Evolutionary conservation across 2,888 invertebrate species (phyloP).

Genomic region (Drosophila phalerata): DNA sequence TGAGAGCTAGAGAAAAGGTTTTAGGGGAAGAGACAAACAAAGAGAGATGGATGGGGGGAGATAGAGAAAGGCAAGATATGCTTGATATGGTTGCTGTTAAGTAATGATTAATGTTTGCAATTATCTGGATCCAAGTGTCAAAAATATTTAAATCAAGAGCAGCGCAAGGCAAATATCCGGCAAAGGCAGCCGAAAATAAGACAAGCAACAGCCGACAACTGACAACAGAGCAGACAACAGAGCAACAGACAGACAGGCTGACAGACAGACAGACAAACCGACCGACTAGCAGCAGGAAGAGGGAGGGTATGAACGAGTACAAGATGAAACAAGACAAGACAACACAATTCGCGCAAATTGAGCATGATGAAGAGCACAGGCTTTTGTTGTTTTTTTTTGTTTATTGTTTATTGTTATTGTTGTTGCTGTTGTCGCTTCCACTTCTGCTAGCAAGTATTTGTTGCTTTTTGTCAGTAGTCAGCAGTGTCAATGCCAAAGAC

Average conservation of each 20-base stretch:
- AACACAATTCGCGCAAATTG: slow-evolving; percentile 79
- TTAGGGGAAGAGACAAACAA: neutral
- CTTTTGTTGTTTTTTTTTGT: slow-evolving; percentile 28
- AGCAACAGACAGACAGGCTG: slow-evolving; percentile 19
- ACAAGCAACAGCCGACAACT: slow-evolving; percentile 49
- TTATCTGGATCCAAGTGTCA: slow-evolving; percentile 77
- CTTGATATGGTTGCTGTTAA: slow-evolving; percentile 57
- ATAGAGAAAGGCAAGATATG: slow-evolving; percentile 9
- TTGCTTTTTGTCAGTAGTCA: slow-evolving; percentile 42
- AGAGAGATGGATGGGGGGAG: neutral
- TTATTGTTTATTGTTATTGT: slow-evolving; percentile 24
- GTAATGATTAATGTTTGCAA: slow-evolving; percentile 78
- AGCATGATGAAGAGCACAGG: slow-evolving; percentile 76
- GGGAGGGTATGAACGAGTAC: slow-evolving; percentile 25
- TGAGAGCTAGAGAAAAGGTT: neutral
- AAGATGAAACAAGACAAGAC: slow-evolving; percentile 69
- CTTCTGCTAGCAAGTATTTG: slow-evolving; percentile 25
- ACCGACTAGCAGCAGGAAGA: slow-evolving; percentile 36
- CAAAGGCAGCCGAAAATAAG: slow-evolving; percentile 26
- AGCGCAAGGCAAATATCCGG: slow-evolving; percentile 33
- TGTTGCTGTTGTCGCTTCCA: slow-evolving; percentile 11
- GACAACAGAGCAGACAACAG: slow-evolving; percentile 46
- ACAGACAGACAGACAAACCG: slow-evolving; percentile 20
- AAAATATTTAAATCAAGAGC: slow-evolving; percentile 82
- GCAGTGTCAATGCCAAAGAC: slow-evolving; percentile 75